Evolutionary conservation across 2,797 vertebrate species (phyloP).

Genomic region (Delichon dasypus): DNA sequence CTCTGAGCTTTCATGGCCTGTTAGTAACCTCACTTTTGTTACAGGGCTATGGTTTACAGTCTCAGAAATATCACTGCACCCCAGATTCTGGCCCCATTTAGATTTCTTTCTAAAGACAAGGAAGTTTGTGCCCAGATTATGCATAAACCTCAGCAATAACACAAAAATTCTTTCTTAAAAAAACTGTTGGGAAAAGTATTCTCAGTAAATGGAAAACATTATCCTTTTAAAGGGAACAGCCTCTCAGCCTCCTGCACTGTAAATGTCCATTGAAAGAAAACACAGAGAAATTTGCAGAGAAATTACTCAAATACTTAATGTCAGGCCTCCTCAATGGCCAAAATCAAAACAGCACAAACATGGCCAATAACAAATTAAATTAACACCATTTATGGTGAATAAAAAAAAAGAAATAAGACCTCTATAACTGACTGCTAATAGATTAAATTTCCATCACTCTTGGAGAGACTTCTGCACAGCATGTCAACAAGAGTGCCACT

Average conservation of each 20-base stretch:
- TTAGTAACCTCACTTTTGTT: background rate
- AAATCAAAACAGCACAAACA: background rate
- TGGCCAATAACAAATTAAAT: background rate
- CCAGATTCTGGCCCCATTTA: background rate
- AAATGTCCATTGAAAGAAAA: background rate
- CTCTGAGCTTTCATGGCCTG: background rate
- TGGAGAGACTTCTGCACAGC: background rate
- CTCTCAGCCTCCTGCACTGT: background rate
- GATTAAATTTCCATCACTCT: background rate
- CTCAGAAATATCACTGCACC: background rate
- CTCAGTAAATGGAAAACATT: background rate
- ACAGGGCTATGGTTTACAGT: background rate
- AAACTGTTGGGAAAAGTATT: background rate
- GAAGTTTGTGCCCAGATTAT: background rate
- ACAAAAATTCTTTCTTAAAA: background rate
- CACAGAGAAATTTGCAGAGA: background rate
- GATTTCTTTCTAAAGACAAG: background rate
- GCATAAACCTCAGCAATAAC: background rate
- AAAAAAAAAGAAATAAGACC: background rate
- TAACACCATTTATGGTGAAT: background rate
- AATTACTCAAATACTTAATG: background rate
- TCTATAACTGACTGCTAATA: background rate
- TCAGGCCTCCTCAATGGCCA: background rate
- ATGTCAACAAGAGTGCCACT: rapidly evolving
- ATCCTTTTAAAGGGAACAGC: background rate